Conservation (phyloP, 2,113 vertebrate species). For the Crotophaga sulcirostris region DNA sequence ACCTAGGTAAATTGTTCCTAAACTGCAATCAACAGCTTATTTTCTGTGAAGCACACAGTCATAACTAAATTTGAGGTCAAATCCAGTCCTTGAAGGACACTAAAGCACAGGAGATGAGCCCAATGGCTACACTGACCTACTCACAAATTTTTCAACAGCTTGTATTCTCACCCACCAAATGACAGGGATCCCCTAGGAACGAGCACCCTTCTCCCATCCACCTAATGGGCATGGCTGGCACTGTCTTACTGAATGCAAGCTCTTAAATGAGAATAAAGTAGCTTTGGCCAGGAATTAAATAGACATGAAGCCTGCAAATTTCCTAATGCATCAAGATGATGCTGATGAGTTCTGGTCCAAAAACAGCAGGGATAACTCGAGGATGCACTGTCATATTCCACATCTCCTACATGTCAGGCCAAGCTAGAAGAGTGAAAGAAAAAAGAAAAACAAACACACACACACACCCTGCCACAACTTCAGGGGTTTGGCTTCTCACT, state of each 20-base stretch:
- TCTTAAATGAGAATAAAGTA: neutral
- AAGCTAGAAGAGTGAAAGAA: neutral
- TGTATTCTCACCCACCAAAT: neutral
- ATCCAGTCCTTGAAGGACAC: neutral
- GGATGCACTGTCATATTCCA: neutral
- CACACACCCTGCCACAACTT: no score
- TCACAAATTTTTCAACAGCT: neutral
- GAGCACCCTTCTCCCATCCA: accelerated
- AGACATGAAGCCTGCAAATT: neutral
- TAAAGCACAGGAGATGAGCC: neutral
- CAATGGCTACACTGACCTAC: neutral
- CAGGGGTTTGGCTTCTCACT: neutral
- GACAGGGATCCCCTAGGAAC: neutral
- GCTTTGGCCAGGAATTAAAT: neutral
- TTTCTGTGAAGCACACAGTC: neutral
- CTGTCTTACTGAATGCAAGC: neutral
- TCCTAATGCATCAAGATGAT: neutral
- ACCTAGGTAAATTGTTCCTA: neutral
- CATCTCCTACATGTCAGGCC: neutral
- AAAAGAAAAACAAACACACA: accelerated
- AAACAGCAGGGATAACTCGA: neutral
- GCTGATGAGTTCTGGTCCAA: neutral
- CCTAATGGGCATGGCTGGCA: neutral
- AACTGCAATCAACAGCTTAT: neutral
- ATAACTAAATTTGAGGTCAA: neutral